phyloP scores from a whole-genome alignment of 1,140 invertebrate genomes.

The Gryon sp. region DNA sequence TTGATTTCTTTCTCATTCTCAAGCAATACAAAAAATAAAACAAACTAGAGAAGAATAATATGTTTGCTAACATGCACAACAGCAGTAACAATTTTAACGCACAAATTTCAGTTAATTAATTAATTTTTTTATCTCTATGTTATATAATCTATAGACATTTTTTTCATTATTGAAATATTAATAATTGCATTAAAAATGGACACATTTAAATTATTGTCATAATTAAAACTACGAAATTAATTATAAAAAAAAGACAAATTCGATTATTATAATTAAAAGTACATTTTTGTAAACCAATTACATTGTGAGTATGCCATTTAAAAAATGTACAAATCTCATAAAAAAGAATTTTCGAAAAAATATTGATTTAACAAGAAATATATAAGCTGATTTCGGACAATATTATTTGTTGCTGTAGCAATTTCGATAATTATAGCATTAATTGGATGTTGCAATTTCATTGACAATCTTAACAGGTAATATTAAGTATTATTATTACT shows the following conservation, averaged over 20 bases:
- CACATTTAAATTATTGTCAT: too few species aligned
- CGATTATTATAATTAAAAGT: conserved; percentile 17
- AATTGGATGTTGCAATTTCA: conserved; percentile 15
- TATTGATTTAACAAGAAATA: conserved; percentile 9
- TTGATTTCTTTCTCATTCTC: too few species aligned
- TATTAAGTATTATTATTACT: conserved; percentile 50
- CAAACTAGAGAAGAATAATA: too few species aligned
- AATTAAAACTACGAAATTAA: background rate
- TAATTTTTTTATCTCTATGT: too few species aligned
- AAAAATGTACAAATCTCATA: too few species aligned
- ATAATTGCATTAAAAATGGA: too few species aligned
- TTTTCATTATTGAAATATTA: too few species aligned
- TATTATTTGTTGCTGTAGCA: background rate
- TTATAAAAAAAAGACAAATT: background rate
- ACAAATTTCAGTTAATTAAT: too few species aligned
- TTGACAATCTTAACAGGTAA: conserved; percentile 8
- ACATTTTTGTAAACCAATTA: conserved; percentile 18
- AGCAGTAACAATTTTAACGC: too few species aligned
- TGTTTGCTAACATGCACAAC: too few species aligned
- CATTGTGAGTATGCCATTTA: conserved; percentile 20
- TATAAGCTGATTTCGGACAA: conserved; percentile 6
- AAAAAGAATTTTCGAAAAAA: conserved; percentile 1
- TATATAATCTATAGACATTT: too few species aligned
- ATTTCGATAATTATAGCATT: conserved; percentile 17
- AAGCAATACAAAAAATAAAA: too few species aligned